These are phyloP conservation scores for Ammospiza nelsoni DNA, from an alignment of 2,113 vertebrate genomes.

Conservation along the genomic window DNA sequence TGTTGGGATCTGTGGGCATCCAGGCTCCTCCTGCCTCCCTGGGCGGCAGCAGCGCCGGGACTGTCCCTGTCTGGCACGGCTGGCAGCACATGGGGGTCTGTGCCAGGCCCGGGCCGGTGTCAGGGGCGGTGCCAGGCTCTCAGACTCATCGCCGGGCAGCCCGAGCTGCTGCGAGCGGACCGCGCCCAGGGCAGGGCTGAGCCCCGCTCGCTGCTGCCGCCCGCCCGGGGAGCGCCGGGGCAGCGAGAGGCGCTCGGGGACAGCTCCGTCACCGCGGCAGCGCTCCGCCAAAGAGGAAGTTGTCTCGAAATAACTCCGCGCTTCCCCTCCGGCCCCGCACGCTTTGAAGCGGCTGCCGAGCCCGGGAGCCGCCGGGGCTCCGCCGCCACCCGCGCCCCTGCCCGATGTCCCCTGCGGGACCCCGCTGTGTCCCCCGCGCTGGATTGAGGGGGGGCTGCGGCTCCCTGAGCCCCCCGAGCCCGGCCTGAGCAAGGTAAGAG, in stretches of 20 bases:
- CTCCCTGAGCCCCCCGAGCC: neutral
- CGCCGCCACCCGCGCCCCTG: neutral
- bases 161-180: neutral
- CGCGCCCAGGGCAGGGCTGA: neutral
- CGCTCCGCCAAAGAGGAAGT: conserved; percentile 16
- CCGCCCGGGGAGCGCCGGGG: rapidly evolving
- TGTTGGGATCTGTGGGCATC: neutral
- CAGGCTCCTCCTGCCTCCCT: neutral
- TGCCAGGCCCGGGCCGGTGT: rapidly evolving
- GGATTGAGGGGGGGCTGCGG: neutral
- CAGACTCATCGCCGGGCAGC: neutral
- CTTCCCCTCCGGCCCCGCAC: conserved; percentile 17
- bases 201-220: neutral
- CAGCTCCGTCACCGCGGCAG: neutral
- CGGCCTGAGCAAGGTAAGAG: conserved; percentile 12
- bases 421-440: rapidly evolving
- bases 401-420: neutral
- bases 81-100: rapidly evolving
- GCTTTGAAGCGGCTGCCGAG: neutral
- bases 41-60: neutral
- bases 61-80: rapidly evolving
- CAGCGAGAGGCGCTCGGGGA: rapidly evolving
- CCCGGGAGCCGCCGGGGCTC: neutral
- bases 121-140: neutral
- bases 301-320: conserved; percentile 17